Evolutionary conservation across 2,888 invertebrate species (phyloP).

Genomic region (Halictus ligatus): DNA sequence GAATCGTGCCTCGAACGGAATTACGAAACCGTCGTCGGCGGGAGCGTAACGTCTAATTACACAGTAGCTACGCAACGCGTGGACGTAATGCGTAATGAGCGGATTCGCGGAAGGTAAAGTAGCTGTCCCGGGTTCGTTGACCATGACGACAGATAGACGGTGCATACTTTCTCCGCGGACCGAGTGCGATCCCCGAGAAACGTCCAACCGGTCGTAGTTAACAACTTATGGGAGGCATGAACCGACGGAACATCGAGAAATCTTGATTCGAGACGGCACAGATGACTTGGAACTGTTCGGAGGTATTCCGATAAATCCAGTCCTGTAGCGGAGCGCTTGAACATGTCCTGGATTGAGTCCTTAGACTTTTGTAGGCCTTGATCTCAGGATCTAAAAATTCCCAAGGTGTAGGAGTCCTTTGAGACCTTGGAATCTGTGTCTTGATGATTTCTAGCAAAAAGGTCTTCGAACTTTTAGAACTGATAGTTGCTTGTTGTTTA

Average conservation of each 20-base stretch:
- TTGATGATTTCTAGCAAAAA: not conserved
- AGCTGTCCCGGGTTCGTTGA: constrained; percentile 74
- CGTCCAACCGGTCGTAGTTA: not conserved
- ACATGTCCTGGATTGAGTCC: not conserved
- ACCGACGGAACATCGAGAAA: not conserved
- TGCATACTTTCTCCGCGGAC: constrained; percentile 73
- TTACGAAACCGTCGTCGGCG: constrained; percentile 15
- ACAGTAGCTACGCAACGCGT: constrained; percentile 43
- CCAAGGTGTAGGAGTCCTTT: too few relatives aligned
- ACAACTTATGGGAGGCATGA: not conserved
- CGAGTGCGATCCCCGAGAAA: not conserved
- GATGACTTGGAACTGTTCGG: too few relatives aligned
- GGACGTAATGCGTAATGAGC: constrained; percentile 55
- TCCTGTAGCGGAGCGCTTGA: too few relatives aligned
- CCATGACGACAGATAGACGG: constrained; percentile 73
- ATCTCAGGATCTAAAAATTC: too few relatives aligned
- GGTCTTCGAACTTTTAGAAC: not conserved
- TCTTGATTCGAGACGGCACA: too few relatives aligned
- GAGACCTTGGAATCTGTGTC: too few relatives aligned
- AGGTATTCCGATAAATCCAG: too few relatives aligned
- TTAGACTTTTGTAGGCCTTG: not conserved
- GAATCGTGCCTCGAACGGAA: not conserved
- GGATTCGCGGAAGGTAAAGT: constrained; percentile 62
- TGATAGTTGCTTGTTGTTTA: not conserved
- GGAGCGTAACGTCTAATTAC: constrained; percentile 47